Conservation (phyloP, 2,888 invertebrate species). For the Agrochola lychnidis region DNA sequence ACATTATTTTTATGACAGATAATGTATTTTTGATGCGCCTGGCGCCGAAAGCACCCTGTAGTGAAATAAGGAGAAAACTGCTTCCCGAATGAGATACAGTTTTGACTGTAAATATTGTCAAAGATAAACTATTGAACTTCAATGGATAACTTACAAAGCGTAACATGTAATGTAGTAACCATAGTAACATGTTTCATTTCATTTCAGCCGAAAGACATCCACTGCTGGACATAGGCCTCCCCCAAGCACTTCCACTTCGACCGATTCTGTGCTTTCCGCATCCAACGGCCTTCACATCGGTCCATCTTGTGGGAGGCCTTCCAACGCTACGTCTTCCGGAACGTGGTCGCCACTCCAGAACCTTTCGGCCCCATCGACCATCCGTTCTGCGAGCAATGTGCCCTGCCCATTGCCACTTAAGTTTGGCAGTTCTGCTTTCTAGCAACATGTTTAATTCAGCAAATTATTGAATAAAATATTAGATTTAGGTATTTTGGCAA, state of each 20-base stretch:
- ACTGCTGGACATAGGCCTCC: too few species aligned
- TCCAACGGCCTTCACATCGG: too few species aligned
- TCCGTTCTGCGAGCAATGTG: too few species aligned
- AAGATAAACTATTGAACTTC: neutral
- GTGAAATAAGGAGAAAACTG: constrained; percentile 49
- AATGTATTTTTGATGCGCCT: constrained; percentile 64
- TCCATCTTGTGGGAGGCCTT: too few species aligned
- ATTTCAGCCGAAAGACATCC: too few species aligned
- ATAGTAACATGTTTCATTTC: neutral
- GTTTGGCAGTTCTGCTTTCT: too few species aligned
- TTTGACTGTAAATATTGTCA: constrained; percentile 19
- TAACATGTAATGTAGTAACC: neutral
- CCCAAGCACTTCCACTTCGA: too few species aligned
- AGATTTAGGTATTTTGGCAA: neutral
- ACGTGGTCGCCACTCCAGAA: too few species aligned
- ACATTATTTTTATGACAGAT: constrained; percentile 62
- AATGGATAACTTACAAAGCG: neutral
- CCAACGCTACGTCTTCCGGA: too few species aligned
- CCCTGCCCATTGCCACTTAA: too few species aligned
- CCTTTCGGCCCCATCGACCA: too few species aligned
- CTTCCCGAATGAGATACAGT: constrained; percentile 48
- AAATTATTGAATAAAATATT: neutral
- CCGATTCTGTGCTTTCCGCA: too few species aligned
- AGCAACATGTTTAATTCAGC: neutral
- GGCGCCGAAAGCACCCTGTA: constrained; percentile 25